A percentile compares a stretch with the other conserved stretches of the same genome.
Conservation (phyloP, 2,888 invertebrate genomes). For the Scaeva pyrastri region DNA sequence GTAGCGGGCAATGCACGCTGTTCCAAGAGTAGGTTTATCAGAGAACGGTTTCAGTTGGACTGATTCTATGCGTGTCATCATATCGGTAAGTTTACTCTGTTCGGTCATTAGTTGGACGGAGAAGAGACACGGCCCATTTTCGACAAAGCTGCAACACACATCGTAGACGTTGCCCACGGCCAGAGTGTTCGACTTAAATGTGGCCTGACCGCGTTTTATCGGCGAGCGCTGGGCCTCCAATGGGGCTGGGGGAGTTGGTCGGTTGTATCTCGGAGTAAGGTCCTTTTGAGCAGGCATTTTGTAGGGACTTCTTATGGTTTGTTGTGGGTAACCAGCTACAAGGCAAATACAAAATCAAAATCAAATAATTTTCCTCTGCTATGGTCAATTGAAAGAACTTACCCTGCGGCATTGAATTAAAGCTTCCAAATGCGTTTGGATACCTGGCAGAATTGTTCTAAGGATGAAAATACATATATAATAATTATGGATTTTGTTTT, state of each 20-base stretch:
- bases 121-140: conserved; percentile 92
- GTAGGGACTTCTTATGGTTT: conserved; percentile 78
- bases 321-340: conserved; percentile 76
- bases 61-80: conserved; percentile 90
- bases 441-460: conserved; percentile 57
- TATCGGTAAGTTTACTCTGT: conserved; percentile 86
- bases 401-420: conserved; percentile 77
- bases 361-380: neutral
- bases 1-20: conserved; percentile 90
- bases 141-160: conserved; percentile 90
- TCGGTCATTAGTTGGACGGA: conserved; percentile 89
- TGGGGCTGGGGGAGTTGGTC: conserved; percentile 65
- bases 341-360: neutral
- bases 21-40: conserved; percentile 90
- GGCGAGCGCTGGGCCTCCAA: conserved; percentile 54
- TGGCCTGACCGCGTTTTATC: conserved; percentile 77
- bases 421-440: conserved; percentile 77
- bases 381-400: conserved; percentile 13
- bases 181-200: conserved; percentile 84
- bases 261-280: conserved; percentile 59
- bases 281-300: conserved; percentile 66
- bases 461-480: no score
- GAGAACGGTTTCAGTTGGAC: conserved; percentile 86
- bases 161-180: conserved; percentile 86
- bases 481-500: neutral